phyloP scores from a whole-genome alignment of 2,113 vertebrate genomes.

The Notarius quadriscutis region DNA sequence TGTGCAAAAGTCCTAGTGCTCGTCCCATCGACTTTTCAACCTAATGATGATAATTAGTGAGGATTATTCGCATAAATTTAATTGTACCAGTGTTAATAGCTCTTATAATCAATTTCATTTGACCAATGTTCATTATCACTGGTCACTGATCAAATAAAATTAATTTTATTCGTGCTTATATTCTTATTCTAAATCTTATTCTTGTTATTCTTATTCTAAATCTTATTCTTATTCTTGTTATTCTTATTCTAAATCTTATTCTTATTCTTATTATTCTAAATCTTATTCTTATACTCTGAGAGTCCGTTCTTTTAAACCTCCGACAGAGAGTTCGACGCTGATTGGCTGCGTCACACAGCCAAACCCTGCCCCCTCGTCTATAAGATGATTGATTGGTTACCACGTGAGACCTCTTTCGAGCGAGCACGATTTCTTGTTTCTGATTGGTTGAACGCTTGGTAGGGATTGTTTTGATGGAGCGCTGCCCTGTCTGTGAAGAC shows the following conservation, averaged over 20 bases:
- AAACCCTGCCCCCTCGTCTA: background rate
- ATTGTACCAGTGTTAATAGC: background rate
- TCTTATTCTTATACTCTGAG: background rate
- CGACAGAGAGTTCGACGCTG: background rate
- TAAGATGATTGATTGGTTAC: background rate
- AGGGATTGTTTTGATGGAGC: constrained; percentile 77
- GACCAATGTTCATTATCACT: no score
- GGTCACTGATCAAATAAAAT: background rate
- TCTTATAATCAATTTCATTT: background rate
- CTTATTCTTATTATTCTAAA: background rate
- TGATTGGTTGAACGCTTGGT: constrained; percentile 55
- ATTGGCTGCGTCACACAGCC: background rate
- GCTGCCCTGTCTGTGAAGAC: constrained; percentile 31
- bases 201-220: background rate
- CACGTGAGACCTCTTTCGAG: no score
- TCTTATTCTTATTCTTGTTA: background rate
- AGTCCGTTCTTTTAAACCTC: background rate
- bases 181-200: no score
- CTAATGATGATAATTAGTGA: background rate
- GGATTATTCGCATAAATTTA: background rate
- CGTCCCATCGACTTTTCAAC: background rate
- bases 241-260: background rate
- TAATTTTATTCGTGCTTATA: background rate
- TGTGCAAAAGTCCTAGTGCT: no score
- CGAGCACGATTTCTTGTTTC: background rate